A percentile compares a stretch with the other conserved stretches of the same genome.
These are phyloP conservation scores for Enteromius trimaculatus DNA, from an alignment of 2,797 vertebrate species.

Conservation along the genomic window DNA sequence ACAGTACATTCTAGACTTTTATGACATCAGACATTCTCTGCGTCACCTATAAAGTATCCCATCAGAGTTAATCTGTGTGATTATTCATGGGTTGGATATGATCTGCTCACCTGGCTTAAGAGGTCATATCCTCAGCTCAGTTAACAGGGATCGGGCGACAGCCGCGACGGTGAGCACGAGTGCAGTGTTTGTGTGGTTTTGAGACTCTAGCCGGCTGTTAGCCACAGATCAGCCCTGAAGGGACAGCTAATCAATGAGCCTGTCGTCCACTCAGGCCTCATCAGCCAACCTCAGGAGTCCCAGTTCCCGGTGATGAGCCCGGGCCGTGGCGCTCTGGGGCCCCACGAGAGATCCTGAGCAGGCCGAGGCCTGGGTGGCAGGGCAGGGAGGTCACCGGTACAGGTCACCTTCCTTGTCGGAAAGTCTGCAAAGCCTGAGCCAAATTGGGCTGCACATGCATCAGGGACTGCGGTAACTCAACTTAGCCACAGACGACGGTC, in stretches of 20 bases:
- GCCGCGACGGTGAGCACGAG: conserved; percentile 1
- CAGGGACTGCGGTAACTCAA: conserved; percentile 44
- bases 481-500: conserved; percentile 1
- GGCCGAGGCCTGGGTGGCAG: conserved; percentile 59
- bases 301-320: conserved; percentile 75
- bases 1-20: conserved; percentile 33
- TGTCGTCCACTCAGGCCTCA: conserved; percentile 75
- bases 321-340: conserved; percentile 61
- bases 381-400: conserved; percentile 63
- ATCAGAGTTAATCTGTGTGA: conserved; percentile 50
- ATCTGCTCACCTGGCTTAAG: conserved; percentile 60
- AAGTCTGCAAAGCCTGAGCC: conserved; percentile 40
- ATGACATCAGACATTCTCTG: conserved; percentile 20
- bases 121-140: conserved; percentile 62
- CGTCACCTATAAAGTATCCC: neutral
- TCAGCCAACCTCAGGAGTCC: conserved; percentile 72
- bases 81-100: conserved; percentile 64
- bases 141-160: conserved; percentile 40
- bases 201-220: conserved; percentile 73
- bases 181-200: conserved; percentile 61
- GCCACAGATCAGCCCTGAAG: conserved; percentile 77
- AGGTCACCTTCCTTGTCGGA: conserved; percentile 38
- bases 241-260: conserved; percentile 81
- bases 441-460: conserved; percentile 61
- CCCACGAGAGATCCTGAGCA: conserved; percentile 61